Percentiles rank a stretch among this genome's conserved stretches.
Conservation (phyloP, 1,140 invertebrate genomes). For the Trichonephila inaurata region DNA sequence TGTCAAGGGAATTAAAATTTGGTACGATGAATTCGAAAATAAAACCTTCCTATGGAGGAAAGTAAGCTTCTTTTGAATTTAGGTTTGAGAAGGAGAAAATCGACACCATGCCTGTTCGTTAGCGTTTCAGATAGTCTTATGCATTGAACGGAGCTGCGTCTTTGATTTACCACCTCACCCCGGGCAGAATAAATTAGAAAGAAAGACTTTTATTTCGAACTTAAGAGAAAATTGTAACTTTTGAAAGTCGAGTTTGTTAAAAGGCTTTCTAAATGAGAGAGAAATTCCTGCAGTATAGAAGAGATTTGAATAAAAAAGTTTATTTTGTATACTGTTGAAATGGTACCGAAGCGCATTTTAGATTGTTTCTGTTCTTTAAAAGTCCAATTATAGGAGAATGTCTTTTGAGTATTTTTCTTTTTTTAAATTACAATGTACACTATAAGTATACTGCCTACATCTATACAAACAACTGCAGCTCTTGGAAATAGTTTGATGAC, state of each 20-base stretch:
- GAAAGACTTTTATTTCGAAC: neutral
- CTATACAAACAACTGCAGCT: too few relatives aligned
- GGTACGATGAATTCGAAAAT: neutral
- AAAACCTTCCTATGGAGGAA: neutral
- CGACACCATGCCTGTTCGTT: slow-evolving; percentile 16
- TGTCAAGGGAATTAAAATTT: slow-evolving; percentile 32
- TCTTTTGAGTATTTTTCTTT: too few relatives aligned
- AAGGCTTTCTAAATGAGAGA: neutral
- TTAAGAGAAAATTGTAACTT: slow-evolving; percentile 12
- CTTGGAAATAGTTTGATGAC: too few relatives aligned
- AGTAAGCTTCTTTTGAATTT: neutral
- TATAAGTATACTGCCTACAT: too few relatives aligned
- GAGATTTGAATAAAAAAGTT: neutral
- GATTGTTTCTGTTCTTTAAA: neutral
- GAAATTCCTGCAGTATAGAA: neutral
- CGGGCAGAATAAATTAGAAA: slow-evolving; percentile 6
- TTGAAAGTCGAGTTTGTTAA: neutral
- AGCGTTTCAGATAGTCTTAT: neutral
- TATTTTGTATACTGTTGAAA: neutral
- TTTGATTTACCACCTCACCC: neutral
- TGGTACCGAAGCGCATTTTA: neutral
- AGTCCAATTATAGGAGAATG: too few relatives aligned
- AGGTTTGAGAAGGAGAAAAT: neutral
- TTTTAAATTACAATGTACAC: too few relatives aligned
- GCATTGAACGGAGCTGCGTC: neutral